Conservation (phyloP, 2,113 vertebrate species). For the Silurus meridionalis region DNA sequence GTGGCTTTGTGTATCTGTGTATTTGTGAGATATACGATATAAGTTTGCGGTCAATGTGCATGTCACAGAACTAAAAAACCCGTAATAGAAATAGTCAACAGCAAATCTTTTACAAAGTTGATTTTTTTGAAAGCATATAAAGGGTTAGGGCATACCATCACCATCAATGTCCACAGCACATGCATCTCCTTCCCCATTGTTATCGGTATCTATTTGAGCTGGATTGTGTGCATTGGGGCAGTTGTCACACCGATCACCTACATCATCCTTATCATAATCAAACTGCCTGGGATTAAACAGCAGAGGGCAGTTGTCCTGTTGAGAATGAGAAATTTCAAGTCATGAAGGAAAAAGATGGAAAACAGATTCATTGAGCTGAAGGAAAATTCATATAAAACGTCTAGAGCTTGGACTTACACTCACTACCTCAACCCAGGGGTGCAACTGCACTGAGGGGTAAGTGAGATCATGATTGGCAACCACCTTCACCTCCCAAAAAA, state of each 20-base stretch:
- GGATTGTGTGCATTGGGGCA: conserved; percentile 95
- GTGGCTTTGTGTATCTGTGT: not conserved
- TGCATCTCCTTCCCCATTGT: conserved; percentile 91
- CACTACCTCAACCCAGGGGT: too few relatives aligned
- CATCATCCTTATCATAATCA: conserved; percentile 96
- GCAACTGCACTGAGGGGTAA: too few relatives aligned
- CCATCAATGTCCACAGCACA: conserved; percentile 96
- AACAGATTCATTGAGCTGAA: not conserved
- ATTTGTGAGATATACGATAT: not conserved
- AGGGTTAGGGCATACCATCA: conserved; percentile 79
- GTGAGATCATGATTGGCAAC: too few relatives aligned
- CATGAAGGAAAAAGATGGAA: not conserved
- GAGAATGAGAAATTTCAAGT: conserved; percentile 16
- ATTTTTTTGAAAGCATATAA: not conserved
- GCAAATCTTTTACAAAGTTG: not conserved
- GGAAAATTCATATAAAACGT: not conserved
- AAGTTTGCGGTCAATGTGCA: not conserved
- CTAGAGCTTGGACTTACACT: too few relatives aligned
- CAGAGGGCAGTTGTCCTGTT: conserved; percentile 92
- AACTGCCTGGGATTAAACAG: conserved; percentile 93
- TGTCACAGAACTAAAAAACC: not conserved
- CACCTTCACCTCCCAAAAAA: too few relatives aligned
- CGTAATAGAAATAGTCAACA: not conserved
- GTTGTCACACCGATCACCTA: conserved; percentile 96
- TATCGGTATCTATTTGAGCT: conserved; percentile 92